Evolutionary conservation across 2,888 invertebrate species (phyloP), one percentile per base, ranked within the genome.

Genomic region (Coenonympha glycerion): DNA sequence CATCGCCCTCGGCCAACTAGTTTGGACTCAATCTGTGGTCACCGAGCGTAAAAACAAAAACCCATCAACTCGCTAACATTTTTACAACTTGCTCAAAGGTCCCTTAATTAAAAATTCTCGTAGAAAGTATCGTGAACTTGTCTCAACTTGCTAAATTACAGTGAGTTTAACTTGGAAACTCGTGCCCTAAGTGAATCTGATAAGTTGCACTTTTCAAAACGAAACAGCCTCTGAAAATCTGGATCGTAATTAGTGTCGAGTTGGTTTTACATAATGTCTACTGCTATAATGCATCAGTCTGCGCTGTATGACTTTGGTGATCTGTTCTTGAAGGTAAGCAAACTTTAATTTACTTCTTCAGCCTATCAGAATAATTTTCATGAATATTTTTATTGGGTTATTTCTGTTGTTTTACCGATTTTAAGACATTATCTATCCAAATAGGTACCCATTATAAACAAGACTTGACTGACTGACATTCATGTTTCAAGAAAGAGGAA

Each of bases 271-370:
- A 89, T 79, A 76, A 93, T 92, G 93, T 92, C 92, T 86, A 92
- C 93, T 67, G 92, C 92, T 79, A 92, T 92, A 82, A 92, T 92
- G 92, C 90, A 91, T 84, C 90, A 90, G 85, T 89, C 90, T 84
- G 90, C 92, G 74, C 89, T 91, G 88, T 92, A 91, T 87, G 92
- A 92, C 72, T 91, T 92, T 88, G 91, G 90, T 88, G 92, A 92
- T 81, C 89, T 91, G 82, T 87, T 91, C 70, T 89, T 91, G 78
- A 92, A 92, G 92, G 92, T 92, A 90, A 83, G 80, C 71, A 30
- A 37, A 50, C 21, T 42, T 50, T 39, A 40, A 48, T 47, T 52
- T 13, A 11, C 22, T 24, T 16, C 3, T n/a, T 15, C n/a, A n/a
- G n/a, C n/a, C n/a, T n/a, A n/a, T n/a, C n/a, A n/a, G n/a, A n/a